Evolutionary conservation across 2,113 vertebrate species (phyloP).

Genomic region (Malurus alboscapulatus): DNA sequence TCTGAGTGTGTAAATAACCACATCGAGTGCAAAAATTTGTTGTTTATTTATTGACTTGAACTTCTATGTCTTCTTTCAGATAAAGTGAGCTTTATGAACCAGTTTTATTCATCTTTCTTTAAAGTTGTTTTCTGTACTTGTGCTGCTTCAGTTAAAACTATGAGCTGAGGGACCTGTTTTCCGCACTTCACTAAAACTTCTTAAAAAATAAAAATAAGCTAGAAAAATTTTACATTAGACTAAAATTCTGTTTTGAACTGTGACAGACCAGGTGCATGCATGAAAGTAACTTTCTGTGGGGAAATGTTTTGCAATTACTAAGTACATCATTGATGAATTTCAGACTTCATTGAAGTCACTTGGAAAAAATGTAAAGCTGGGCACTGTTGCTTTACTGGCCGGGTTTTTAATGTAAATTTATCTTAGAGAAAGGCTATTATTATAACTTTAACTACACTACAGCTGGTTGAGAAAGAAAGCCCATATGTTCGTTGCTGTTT

Average conservation of each 20-base stretch:
- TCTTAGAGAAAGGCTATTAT: slow-evolving; percentile 80
- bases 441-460: slow-evolving; percentile 84
- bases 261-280: background rate
- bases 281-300: background rate
- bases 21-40: background rate
- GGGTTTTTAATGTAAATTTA: slow-evolving; percentile 80
- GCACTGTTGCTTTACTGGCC: slow-evolving; percentile 69
- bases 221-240: background rate
- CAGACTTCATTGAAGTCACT: slow-evolving; percentile 51
- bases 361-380: slow-evolving; percentile 38
- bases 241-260: background rate
- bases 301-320: slow-evolving; percentile 18
- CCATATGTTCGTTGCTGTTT: slow-evolving; percentile 82
- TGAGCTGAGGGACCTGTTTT: background rate
- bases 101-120: background rate
- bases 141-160: background rate
- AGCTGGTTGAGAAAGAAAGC: slow-evolving; percentile 79
- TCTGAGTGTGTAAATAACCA: background rate
- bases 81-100: background rate
- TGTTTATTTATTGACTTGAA: background rate
- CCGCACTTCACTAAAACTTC: background rate
- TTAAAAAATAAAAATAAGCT: background rate
- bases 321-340: slow-evolving; percentile 31
- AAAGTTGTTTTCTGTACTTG: background rate
- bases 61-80: background rate